A percentile compares a stretch with the other conserved stretches of the same genome.
phyloP scores from a whole-genome alignment of 2,113 vertebrate species.

The Onychostruthus taczanowskii region DNA sequence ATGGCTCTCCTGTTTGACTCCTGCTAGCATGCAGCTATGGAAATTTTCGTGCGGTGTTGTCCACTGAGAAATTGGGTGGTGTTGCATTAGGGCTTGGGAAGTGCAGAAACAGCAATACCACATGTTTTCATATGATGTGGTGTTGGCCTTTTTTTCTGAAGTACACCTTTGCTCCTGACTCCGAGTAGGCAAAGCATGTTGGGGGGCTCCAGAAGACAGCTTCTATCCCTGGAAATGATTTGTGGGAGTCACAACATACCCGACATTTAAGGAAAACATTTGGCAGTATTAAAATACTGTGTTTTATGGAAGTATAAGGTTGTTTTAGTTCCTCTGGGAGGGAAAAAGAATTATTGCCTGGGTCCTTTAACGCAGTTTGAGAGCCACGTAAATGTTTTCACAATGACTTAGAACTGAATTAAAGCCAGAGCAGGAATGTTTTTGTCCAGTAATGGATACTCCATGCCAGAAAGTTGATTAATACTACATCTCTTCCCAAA shows the following conservation, averaged over 20 bases:
- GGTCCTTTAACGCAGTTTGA: constrained; percentile 61
- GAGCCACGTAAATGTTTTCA: constrained; percentile 70
- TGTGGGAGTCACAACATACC: background rate
- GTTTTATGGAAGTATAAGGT: constrained; percentile 22
- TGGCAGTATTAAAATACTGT: constrained; percentile 10
- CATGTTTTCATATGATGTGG: accelerated
- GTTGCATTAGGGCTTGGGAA: background rate
- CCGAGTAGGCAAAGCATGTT: background rate
- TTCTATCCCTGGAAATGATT: background rate
- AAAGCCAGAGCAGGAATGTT: constrained; percentile 66
- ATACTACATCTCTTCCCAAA: constrained; percentile 49
- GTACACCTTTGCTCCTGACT: background rate
- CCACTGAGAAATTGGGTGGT: background rate
- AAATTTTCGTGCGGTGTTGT: accelerated
- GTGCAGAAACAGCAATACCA: background rate
- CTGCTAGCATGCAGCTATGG: background rate
- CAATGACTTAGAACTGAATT: constrained; percentile 70
- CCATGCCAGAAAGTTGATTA: constrained; percentile 61
- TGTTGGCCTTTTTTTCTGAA: background rate
- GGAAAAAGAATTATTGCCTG: constrained; percentile 47
- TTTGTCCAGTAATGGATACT: constrained; percentile 65
- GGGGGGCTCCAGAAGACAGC: background rate
- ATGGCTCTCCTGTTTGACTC: background rate
- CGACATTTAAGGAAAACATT: background rate
- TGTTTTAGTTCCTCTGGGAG: constrained; percentile 36